A percentile compares a stretch with the other conserved stretches of the same genome.
Evolutionary conservation across 2,797 vertebrate species (phyloP).

Genomic region (Urophycis tenuis): DNA sequence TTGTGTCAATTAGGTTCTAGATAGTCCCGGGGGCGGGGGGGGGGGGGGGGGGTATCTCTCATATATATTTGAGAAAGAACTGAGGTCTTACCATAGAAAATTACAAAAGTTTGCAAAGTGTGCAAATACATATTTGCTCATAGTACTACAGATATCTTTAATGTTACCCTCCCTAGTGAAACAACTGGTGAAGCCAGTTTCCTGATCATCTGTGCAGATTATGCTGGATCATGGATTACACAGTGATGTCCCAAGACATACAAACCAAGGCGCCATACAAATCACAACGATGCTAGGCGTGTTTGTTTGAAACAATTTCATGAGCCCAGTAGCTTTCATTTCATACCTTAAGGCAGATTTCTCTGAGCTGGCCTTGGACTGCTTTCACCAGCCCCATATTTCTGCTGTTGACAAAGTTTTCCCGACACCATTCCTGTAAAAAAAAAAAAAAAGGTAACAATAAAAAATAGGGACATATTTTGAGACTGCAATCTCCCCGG

Average conservation of each 20-base stretch:
- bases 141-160: background rate
- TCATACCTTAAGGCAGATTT: conserved; percentile 91
- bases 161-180: background rate
- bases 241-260: too few species aligned
- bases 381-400: conserved; percentile 90
- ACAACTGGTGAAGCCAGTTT: background rate
- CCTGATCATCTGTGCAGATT: background rate
- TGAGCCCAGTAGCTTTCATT: background rate
- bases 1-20: background rate
- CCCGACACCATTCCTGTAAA: conserved; percentile 89
- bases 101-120: background rate
- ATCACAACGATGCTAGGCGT: background rate
- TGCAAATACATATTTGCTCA: background rate
- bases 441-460: too few species aligned
- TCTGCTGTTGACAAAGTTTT: conserved; percentile 91
- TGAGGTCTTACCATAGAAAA: background rate
- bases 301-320: background rate
- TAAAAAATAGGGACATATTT: too few species aligned
- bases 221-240: background rate
- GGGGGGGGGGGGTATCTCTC: too few species aligned
- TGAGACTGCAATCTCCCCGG: background rate
- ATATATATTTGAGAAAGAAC: too few species aligned
- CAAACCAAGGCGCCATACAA: background rate
- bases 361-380: conserved; percentile 85
- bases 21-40: too few species aligned